These are phyloP conservation scores for Polydrusus cervinus DNA, from an alignment of 2,888 invertebrate species.

Conservation along the genomic window DNA sequence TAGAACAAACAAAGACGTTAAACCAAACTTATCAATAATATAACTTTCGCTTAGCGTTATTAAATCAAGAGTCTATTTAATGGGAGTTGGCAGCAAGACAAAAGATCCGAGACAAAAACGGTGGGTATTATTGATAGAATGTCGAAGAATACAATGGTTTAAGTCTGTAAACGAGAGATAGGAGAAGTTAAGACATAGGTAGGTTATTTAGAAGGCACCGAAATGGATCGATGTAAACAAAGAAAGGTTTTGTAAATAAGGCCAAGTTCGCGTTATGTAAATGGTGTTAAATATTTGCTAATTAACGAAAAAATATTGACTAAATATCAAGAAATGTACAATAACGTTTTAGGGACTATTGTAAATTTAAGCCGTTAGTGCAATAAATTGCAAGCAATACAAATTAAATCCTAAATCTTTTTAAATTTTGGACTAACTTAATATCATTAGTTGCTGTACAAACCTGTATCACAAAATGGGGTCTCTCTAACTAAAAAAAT, in stretches of 20 bases:
- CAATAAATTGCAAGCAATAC: too few species aligned
- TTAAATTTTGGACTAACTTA: too few species aligned
- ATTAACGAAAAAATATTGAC: too few species aligned
- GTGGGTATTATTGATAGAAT: conserved; percentile 60
- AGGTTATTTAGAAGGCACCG: conserved; percentile 6
- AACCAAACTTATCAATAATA: conserved; percentile 34
- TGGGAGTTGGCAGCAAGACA: conserved; percentile 63
- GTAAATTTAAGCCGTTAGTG: too few species aligned
- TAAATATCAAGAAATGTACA: too few species aligned
- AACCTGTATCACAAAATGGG: too few species aligned
- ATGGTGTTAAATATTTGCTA: not conserved
- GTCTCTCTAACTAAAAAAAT: too few species aligned
- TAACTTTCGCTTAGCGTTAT: conserved; percentile 55
- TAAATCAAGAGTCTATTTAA: conserved; percentile 62
- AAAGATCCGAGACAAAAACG: conserved; percentile 62
- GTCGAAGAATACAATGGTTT: conserved; percentile 56
- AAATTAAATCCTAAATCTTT: too few species aligned
- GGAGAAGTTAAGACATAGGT: conserved; percentile 22
- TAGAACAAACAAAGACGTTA: conserved; percentile 37
- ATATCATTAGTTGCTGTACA: too few species aligned
- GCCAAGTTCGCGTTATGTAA: not conserved
- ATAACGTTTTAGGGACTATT: too few species aligned
- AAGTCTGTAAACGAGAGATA: conserved; percentile 28
- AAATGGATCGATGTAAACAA: conserved; percentile 15
- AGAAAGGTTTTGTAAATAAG: conserved; percentile 10